A percentile compares a stretch with the other conserved stretches of the same genome.
phyloP scores from a whole-genome alignment of 2,113 vertebrate species.

The Coptodon rendalli region DNA sequence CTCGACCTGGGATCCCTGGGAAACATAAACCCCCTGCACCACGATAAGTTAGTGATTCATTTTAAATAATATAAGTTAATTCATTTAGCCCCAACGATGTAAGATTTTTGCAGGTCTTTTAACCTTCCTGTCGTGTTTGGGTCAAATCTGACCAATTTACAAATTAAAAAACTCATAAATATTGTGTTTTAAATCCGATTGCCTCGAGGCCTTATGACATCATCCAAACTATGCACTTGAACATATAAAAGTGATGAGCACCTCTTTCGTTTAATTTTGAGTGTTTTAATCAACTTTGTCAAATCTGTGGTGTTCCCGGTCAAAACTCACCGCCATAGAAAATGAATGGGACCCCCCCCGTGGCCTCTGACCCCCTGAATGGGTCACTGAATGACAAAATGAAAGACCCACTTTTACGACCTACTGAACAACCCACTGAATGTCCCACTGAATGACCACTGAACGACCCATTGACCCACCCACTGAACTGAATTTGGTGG shows the following conservation, averaged over 20 bases:
- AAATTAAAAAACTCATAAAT: not conserved
- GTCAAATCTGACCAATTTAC: not conserved
- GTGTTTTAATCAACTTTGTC: not conserved
- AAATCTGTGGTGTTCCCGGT: not conserved
- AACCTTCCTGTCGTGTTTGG: not conserved
- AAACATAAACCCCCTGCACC: not conserved
- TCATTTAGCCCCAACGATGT: no score
- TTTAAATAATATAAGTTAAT: no score
- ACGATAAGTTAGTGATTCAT: no score
- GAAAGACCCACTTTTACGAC: no score
- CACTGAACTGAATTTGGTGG: not conserved
- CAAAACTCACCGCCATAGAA: accelerated
- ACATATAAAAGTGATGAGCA: not conserved
- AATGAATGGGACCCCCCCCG: not conserved
- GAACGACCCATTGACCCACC: accelerated
- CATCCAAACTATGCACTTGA: not conserved
- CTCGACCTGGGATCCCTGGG: not conserved
- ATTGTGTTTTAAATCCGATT: not conserved
- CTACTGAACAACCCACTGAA: not conserved
- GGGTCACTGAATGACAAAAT: not conserved
- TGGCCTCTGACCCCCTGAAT: not conserved
- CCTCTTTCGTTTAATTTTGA: not conserved
- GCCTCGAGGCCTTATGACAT: not conserved
- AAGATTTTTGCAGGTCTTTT: no score
- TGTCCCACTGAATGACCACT: not conserved